Evolutionary conservation across 1,140 invertebrate genomes (phyloP), one percentile per base, ranked within the genome.

Genomic region (Berghia stephanieae): DNA sequence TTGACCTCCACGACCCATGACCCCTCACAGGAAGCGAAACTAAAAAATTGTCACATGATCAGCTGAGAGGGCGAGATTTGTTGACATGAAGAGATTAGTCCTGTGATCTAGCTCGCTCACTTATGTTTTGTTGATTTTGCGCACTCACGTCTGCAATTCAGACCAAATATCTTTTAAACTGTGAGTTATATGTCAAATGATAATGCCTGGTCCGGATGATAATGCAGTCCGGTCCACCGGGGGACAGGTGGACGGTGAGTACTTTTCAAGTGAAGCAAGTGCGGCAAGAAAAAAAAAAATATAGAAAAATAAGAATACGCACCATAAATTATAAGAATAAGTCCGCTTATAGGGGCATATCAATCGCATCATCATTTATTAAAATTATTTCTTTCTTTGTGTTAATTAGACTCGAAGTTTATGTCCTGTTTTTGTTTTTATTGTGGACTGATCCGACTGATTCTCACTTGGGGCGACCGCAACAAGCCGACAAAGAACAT

Each of bases 171-270:
- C 46, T 44, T 46, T 71, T 52, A 71, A 42, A 34, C 21, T 55
- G 38, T 0, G 49, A 38, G 67, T 70, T 40, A 31, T 46, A 38
- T 63, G 78, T 38, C 78, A 75, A 24, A 84, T 84, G 83, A 83
- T 82, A 82, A 87, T 87, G 86, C 80, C 86, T 31, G 85, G 83
- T 66, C 78, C 80, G 34, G 83, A 84, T 52, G 83, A 79, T 68
- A 81, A 86, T 63, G 78, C 74, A 1, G 77, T 84, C 42, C 66
- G 83, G 31, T 66, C 67, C 34, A 85, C 86, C 6, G 86, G 86
- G 5, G 86, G 86, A 49, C 85, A 87, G 75, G 86, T 87, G 10
- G 86, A 87, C 78, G 86, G 86, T 86, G 72, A 76, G 81, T 71
- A 36, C n/a, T n/a, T n/a, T n/a, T n/a, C n/a, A n/a, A n/a, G n/a